Conservation (phyloP, 2,797 vertebrate species). For the Fringilla coelebs region DNA sequence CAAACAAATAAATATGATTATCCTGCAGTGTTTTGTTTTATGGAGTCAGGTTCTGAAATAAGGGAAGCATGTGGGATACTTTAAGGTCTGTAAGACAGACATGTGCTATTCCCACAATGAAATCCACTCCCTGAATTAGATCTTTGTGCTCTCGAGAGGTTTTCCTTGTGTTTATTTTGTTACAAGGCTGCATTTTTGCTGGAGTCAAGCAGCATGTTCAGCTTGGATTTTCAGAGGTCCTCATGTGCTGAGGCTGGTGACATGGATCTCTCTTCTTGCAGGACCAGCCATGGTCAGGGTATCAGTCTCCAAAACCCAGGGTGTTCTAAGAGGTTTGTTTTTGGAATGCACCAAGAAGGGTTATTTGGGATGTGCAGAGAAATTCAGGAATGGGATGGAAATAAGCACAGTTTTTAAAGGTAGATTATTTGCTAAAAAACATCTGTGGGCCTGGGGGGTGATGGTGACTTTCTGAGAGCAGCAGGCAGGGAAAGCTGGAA, state of each 20-base stretch:
- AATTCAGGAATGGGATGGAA: neutral
- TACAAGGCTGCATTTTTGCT: neutral
- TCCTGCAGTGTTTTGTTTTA: slow-evolving; percentile 15
- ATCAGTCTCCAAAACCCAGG: neutral
- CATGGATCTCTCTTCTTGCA: neutral
- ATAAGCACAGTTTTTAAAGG: neutral
- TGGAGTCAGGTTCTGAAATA: slow-evolving; percentile 5
- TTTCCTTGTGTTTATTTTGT: slow-evolving; percentile 34
- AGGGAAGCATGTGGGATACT: neutral
- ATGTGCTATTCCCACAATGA: neutral
- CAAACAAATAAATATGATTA: slow-evolving; percentile 60
- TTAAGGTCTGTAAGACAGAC: neutral
- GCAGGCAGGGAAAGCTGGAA: neutral
- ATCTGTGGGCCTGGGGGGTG: neutral
- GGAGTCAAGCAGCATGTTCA: neutral
- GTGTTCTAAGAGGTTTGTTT: neutral
- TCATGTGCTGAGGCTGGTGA: neutral
- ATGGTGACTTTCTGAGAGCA: neutral
- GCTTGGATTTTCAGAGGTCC: neutral
- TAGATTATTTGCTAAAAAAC: neutral
- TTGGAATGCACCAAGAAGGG: neutral
- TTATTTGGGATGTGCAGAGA: neutral
- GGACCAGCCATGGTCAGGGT: neutral
- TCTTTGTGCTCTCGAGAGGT: neutral
- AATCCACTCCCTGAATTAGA: slow-evolving; percentile 9